These are phyloP conservation scores for Rhynchophorus ferrugineus DNA, from an alignment of 1,140 invertebrate genomes.

Conservation along the genomic window DNA sequence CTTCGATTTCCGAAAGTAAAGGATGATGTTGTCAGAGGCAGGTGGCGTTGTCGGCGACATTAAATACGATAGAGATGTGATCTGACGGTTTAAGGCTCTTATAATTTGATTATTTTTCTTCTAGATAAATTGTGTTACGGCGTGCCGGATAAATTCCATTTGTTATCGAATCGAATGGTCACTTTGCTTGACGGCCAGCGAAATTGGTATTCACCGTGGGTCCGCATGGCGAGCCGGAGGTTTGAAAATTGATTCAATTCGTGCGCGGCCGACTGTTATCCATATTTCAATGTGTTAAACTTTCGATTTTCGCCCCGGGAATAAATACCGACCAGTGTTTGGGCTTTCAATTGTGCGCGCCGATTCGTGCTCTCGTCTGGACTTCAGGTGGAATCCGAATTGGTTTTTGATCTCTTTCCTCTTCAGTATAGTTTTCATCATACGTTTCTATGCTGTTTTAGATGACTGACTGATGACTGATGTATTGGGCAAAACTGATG, in stretches of 20 bases:
- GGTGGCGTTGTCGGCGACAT: conserved; percentile 25
- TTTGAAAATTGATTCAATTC: conserved; percentile 8
- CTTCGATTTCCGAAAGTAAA: conserved; percentile 29
- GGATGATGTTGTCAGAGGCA: conserved; percentile 28
- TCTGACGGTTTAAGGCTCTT: conserved; percentile 23
- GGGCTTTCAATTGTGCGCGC: no score
- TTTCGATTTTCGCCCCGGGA: not conserved
- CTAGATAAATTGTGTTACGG: conserved; percentile 22
- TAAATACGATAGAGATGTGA: conserved; percentile 27
- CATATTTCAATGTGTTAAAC: not conserved
- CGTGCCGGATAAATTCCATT: conserved; percentile 17
- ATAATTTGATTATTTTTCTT: conserved; percentile 30
- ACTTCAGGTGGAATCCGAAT: no score
- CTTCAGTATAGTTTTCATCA: no score
- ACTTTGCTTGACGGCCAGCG: conserved; percentile 4
- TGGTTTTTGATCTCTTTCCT: no score
- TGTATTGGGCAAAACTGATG: no score
- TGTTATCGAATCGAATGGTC: conserved; percentile 15
- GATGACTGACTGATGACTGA: no score
- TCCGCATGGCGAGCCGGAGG: not conserved
- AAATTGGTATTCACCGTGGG: conserved; percentile 13
- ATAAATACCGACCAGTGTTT: no score
- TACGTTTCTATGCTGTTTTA: no score
- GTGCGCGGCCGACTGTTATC: conserved; percentile 6
- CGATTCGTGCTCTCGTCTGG: no score